A percentile compares a stretch with the other conserved stretches of the same genome.
Evolutionary conservation across 2,113 vertebrate species (phyloP).

Genomic region (Mobula hypostoma): DNA sequence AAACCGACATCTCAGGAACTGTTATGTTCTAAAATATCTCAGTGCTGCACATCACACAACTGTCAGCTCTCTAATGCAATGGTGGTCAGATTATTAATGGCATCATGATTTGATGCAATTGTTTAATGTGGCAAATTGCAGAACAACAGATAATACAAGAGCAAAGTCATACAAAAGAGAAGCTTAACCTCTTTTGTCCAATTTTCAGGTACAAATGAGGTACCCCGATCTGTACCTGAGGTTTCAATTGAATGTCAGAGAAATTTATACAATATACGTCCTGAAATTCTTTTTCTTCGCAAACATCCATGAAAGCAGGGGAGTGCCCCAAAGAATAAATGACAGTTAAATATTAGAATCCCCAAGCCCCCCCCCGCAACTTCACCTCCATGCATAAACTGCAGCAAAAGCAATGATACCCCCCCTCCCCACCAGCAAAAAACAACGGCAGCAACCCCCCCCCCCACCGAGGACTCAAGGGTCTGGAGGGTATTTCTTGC

Average conservation of each 20-base stretch:
- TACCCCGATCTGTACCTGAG: background rate
- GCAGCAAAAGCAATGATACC: too few species aligned
- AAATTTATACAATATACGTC: too few species aligned
- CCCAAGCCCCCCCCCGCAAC: too few species aligned
- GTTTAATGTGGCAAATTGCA: background rate
- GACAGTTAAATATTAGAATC: too few species aligned
- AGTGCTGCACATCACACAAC: background rate
- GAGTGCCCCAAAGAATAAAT: too few species aligned
- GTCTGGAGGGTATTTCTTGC: background rate
- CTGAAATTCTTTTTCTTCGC: too few species aligned
- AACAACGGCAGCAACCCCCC: too few species aligned
- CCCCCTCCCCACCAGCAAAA: too few species aligned
- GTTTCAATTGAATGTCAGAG: too few species aligned
- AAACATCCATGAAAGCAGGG: too few species aligned
- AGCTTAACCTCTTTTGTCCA: background rate
- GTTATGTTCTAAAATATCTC: background rate
- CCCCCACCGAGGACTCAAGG: too few species aligned
- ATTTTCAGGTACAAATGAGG: background rate
- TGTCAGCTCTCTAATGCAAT: background rate
- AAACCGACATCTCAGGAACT: background rate
- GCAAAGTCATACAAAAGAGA: background rate
- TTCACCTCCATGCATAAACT: too few species aligned
- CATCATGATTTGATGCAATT: background rate
- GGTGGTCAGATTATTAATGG: background rate
- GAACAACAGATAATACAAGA: background rate